These are phyloP conservation scores for Phortica okadai DNA, from an alignment of 2,888 invertebrate species.

Conservation along the genomic window DNA sequence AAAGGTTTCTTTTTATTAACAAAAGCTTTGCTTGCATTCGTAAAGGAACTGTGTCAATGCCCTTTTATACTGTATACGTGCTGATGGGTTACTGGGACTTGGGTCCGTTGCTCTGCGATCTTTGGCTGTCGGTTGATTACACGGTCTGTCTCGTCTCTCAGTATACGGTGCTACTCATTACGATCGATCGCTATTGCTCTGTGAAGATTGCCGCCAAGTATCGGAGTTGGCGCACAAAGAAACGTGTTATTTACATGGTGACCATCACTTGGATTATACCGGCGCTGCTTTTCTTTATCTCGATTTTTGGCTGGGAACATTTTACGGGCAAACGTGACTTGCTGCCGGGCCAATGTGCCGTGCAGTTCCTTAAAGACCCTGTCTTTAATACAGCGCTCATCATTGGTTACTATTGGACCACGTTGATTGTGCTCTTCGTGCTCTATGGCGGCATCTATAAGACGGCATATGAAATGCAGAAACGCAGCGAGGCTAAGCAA, in stretches of 20 bases:
- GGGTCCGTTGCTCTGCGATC: constrained; percentile 95
- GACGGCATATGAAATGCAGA: constrained; percentile 98
- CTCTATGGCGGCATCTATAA: constrained; percentile 98
- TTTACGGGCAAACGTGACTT: constrained; percentile 95
- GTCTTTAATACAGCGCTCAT: constrained; percentile 98
- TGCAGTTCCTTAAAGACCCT: constrained; percentile 98
- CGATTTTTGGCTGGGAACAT: constrained; percentile 99
- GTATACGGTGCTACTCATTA: constrained; percentile 98
- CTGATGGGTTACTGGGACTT: constrained; percentile 98
- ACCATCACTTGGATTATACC: constrained; percentile 98
- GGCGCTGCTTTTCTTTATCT: constrained; percentile 95
- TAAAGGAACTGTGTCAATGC: constrained; percentile 96
- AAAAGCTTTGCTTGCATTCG: constrained; percentile 39
- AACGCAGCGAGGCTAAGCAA: constrained; percentile 96
- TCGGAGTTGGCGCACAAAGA: constrained; percentile 96
- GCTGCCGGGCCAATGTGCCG: constrained; percentile 92
- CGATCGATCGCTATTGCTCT: constrained; percentile 98
- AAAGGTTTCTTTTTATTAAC: background rate
- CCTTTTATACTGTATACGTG: constrained; percentile 98
- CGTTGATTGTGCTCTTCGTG: constrained; percentile 94
- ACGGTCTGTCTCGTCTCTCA: constrained; percentile 99
- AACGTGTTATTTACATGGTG: constrained; percentile 95
- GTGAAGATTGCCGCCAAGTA: constrained; percentile 99
- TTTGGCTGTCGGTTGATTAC: constrained; percentile 99
- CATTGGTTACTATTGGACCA: constrained; percentile 98